Evolutionary conservation across 35 echinoderm and acorn worm species (phyloP).

Genomic region (Hemicentrotus pulcherrimus): DNA sequence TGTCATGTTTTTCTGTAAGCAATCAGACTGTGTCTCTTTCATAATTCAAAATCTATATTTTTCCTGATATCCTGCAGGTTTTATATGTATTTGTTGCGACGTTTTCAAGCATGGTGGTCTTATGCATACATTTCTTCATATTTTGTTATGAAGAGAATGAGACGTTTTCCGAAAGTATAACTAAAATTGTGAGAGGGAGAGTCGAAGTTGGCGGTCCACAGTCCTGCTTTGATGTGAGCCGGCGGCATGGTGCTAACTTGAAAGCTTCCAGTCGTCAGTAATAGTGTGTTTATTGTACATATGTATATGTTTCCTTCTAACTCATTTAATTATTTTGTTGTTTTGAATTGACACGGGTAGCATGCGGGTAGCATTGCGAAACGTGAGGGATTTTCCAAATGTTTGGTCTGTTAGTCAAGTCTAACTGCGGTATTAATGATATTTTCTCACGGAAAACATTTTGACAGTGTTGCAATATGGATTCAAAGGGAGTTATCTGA

Average conservation of each 20-base stretch:
- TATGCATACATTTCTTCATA: background rate
- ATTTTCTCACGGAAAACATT: background rate
- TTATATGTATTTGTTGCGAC: slow-evolving; percentile 2
- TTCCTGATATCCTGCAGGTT: background rate
- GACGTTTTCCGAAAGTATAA: background rate
- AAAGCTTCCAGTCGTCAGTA: slow-evolving; percentile 36
- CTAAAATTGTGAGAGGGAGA: background rate
- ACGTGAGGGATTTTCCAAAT: background rate
- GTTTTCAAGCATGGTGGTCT: background rate
- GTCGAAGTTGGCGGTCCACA: slow-evolving; percentile 1
- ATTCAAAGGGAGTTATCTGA: no score
- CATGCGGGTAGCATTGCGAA: background rate
- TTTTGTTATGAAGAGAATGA: no score
- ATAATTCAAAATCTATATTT: background rate
- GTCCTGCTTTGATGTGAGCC: slow-evolving; percentile 2
- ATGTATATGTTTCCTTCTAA: background rate
- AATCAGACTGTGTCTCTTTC: background rate
- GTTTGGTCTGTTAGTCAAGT: background rate
- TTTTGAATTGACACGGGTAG: background rate
- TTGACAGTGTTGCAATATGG: no score
- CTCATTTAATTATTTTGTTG: background rate
- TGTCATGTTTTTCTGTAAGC: background rate
- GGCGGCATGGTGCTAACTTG: slow-evolving; percentile 15
- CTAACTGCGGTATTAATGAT: background rate
- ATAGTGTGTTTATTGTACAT: background rate